Conservation (phyloP, 2,797 vertebrate species). For the Chrosomus eos region DNA sequence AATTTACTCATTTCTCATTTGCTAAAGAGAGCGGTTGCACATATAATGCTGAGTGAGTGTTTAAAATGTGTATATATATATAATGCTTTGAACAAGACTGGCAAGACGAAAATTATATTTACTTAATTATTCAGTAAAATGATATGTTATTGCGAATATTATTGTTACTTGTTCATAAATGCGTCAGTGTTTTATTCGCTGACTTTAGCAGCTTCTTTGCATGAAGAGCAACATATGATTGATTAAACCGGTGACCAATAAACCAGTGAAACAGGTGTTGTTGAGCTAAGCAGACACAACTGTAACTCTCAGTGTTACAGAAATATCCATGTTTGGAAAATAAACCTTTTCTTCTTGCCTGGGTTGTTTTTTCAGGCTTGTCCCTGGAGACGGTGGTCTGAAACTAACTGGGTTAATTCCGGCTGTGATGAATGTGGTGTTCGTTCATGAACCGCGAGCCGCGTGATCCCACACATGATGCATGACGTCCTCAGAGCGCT, state of each 20-base stretch:
- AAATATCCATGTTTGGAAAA: neutral
- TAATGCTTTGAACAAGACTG: neutral
- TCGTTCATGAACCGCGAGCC: conserved; percentile 51
- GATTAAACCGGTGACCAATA: neutral
- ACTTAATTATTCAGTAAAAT: too few relatives aligned
- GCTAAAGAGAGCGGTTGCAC: too few relatives aligned
- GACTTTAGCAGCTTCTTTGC: too few relatives aligned
- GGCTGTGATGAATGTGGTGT: conserved; percentile 51
- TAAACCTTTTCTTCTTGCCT: conserved; percentile 6
- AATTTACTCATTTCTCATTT: too few relatives aligned
- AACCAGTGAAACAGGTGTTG: neutral
- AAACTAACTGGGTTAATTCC: conserved; percentile 51
- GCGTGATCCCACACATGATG: conserved; percentile 48
- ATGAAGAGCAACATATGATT: too few relatives aligned
- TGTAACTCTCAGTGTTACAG: neutral
- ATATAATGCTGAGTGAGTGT: too few relatives aligned
- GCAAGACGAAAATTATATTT: too few relatives aligned
- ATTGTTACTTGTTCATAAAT: too few relatives aligned
- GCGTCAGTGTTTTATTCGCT: too few relatives aligned
- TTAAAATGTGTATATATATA: too few relatives aligned
- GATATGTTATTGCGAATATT: too few relatives aligned
- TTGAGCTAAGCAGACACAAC: neutral
- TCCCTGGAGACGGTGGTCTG: conserved; percentile 26
- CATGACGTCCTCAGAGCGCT: conserved; percentile 29
- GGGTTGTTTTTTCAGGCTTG: conserved; percentile 17